A percentile compares a stretch with the other conserved stretches of the same genome.
Evolutionary conservation across 2,888 invertebrate species (phyloP).

Genomic region (Stratiomys singularior): DNA sequence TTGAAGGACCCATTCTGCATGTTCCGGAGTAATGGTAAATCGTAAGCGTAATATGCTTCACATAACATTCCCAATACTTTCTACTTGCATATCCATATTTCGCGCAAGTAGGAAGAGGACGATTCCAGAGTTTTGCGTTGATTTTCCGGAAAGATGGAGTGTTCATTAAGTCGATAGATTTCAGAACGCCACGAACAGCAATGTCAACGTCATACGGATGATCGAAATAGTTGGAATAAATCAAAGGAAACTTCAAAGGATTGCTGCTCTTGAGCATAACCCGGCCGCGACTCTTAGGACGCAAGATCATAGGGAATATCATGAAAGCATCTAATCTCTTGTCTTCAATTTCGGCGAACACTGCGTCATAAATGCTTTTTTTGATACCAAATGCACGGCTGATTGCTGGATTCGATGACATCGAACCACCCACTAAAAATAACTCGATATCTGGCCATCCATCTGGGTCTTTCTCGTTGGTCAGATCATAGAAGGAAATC

Average conservation of each 20-base stretch:
- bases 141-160: constrained; percentile 67
- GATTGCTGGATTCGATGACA: constrained; percentile 57
- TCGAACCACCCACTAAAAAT: constrained; percentile 68
- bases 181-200: constrained; percentile 68
- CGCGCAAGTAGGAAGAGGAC: constrained; percentile 69
- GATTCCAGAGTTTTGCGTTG: constrained; percentile 66
- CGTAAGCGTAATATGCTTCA: constrained; percentile 68
- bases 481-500: constrained; percentile 69
- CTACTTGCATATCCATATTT: constrained; percentile 66
- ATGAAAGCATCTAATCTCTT: constrained; percentile 64
- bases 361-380: constrained; percentile 60
- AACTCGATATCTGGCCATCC: constrained; percentile 74
- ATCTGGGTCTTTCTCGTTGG: constrained; percentile 62
- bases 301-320: constrained; percentile 69
- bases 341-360: constrained; percentile 58
- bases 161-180: constrained; percentile 64
- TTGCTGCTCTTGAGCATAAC: constrained; percentile 70
- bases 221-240: constrained; percentile 74
- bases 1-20: constrained; percentile 70
- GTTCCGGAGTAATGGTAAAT: constrained; percentile 71
- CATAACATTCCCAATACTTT: constrained; percentile 72
- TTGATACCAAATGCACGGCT: constrained; percentile 62
- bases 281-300: constrained; percentile 72
- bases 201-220: constrained; percentile 70
- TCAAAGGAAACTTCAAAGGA: constrained; percentile 70